These are phyloP conservation scores for Rhogogaster chlorosoma DNA, from an alignment of 2,888 invertebrate genomes.

Conservation along the genomic window DNA sequence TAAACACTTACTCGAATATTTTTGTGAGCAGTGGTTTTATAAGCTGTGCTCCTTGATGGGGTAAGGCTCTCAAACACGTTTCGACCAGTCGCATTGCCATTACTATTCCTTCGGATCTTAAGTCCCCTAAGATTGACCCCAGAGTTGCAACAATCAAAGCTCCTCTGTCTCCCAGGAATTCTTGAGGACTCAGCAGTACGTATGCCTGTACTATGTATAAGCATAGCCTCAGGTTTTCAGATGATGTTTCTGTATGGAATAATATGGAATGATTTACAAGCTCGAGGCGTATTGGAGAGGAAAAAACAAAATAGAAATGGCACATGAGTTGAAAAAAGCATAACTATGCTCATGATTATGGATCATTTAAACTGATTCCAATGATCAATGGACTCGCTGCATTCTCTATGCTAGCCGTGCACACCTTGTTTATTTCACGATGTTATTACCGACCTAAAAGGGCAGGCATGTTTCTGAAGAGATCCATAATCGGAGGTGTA, in stretches of 20 bases:
- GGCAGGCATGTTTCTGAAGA: conserved; percentile 87
- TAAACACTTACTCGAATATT: conserved; percentile 80
- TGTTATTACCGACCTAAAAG: conserved; percentile 82
- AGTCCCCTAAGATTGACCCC: conserved; percentile 87
- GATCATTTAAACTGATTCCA: neutral
- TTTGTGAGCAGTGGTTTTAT: conserved; percentile 83
- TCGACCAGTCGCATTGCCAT: conserved; percentile 88
- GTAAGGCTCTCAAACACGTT: conserved; percentile 87
- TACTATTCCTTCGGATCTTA: conserved; percentile 87
- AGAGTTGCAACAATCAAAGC: conserved; percentile 85
- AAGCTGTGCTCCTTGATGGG: conserved; percentile 86
- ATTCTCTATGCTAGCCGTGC: conserved; percentile 33
- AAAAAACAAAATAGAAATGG: neutral
- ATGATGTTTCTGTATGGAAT: conserved; percentile 84
- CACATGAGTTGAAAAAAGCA: neutral
- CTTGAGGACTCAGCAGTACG: conserved; percentile 88
- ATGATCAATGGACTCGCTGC: neutral
- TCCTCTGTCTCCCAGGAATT: conserved; percentile 87
- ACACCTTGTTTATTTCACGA: conserved; percentile 44
- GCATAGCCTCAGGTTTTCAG: conserved; percentile 89
- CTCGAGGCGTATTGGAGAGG: neutral
- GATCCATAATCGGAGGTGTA: conserved; percentile 82
- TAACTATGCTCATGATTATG: neutral
- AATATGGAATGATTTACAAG: conserved; percentile 32
- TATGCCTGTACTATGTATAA: conserved; percentile 92